These are phyloP conservation scores for Hirtodrosophila trivittata DNA, from an alignment of 2,888 invertebrate genomes.

Conservation along the genomic window DNA sequence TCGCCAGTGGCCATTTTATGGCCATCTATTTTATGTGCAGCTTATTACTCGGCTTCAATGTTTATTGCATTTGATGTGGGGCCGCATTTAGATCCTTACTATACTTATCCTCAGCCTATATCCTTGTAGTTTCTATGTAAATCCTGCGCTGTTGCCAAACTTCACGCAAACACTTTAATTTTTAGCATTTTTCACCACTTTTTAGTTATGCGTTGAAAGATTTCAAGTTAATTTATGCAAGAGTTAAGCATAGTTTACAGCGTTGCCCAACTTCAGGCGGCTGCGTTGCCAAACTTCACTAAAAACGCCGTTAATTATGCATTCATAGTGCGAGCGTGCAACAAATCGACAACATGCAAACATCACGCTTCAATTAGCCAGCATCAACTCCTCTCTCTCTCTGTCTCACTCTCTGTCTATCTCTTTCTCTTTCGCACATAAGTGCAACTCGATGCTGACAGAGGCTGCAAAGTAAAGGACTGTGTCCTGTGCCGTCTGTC, in stretches of 20 bases:
- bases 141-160: conserved; percentile 21
- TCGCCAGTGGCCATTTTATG: conserved; percentile 60
- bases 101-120: conserved; percentile 16
- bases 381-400: background rate
- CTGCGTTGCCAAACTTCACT: conserved; percentile 29
- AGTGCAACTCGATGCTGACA: conserved; percentile 14
- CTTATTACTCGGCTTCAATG: conserved; percentile 50
- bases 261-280: background rate
- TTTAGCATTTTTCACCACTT: background rate
- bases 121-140: conserved; percentile 13
- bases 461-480: conserved; percentile 15
- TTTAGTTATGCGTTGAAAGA: too few relatives aligned
- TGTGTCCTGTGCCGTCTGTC: conserved; percentile 8
- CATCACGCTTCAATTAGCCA: conserved; percentile 70
- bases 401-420: background rate
- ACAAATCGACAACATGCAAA: conserved; percentile 71
- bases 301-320: conserved; percentile 61
- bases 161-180: conserved; percentile 3
- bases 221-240: too few relatives aligned
- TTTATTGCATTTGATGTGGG: conserved; percentile 42
- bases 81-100: conserved; percentile 13
- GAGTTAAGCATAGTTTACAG: conserved; percentile 8
- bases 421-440: background rate
- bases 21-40: conserved; percentile 62
- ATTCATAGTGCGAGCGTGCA: conserved; percentile 59